These are phyloP conservation scores for Mus caroli DNA, from an alignment of 2,797 vertebrate genomes.

Conservation along the genomic window DNA sequence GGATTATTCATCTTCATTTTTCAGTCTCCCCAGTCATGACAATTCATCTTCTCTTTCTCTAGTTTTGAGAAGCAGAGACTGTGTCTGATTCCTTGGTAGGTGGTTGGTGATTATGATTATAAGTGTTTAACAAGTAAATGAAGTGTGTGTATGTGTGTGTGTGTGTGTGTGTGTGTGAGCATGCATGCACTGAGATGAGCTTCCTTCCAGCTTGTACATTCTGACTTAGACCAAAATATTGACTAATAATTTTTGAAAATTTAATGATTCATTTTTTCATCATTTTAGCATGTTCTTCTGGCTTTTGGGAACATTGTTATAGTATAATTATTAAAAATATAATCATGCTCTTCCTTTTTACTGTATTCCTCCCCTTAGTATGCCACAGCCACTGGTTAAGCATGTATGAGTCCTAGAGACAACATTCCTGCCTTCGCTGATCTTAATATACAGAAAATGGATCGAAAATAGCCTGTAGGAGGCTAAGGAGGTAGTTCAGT, in stretches of 20 bases:
- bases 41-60: conserved; percentile 1
- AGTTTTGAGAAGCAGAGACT: neutral
- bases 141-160: neutral
- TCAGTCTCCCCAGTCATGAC: neutral
- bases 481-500: neutral
- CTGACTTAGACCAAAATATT: conserved; percentile 31
- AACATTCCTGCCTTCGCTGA: neutral
- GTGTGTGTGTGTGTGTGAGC: neutral
- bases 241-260: conserved; percentile 15
- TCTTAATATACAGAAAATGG: neutral
- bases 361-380: neutral
- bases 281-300: neutral
- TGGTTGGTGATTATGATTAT: neutral
- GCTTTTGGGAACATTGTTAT: neutral
- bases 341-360: neutral
- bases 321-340: neutral
- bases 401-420: neutral
- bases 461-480: neutral
- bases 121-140: neutral
- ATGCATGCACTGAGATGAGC: neutral
- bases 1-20: neutral
- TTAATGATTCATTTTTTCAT: neutral
- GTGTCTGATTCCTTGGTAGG: neutral
- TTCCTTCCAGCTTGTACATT: neutral
- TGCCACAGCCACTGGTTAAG: neutral